These are phyloP conservation scores for Hyphantria cunea DNA, from an alignment of 1,140 invertebrate species.

Conservation along the genomic window DNA sequence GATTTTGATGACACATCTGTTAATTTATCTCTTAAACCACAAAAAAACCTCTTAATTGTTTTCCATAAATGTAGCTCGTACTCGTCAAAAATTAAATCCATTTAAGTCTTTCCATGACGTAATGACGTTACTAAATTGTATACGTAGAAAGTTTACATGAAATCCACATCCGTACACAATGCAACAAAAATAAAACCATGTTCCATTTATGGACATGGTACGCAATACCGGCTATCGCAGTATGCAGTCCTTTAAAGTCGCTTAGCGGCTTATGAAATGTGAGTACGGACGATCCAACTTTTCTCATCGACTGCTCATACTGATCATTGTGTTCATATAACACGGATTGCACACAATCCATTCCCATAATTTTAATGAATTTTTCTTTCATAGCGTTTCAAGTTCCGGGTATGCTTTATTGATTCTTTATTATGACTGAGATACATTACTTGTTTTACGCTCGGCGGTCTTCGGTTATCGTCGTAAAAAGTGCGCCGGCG, in stretches of 20 bases:
- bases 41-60: conserved; percentile 16
- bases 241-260: conserved; percentile 67
- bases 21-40: no score
- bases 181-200: conserved; percentile 62
- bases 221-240: conserved; percentile 57
- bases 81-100: conserved; percentile 25
- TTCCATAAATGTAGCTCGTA: conserved; percentile 19
- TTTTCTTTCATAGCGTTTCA: conserved; percentile 44
- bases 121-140: conserved; percentile 18
- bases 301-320: conserved; percentile 57
- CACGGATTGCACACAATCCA: conserved; percentile 7
- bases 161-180: conserved; percentile 47
- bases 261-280: conserved; percentile 72
- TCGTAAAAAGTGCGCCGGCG: conserved; percentile 23
- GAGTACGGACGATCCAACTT: conserved; percentile 53
- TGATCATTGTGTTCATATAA: conserved; percentile 42
- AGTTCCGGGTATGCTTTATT: conserved; percentile 31
- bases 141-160: conserved; percentile 61
- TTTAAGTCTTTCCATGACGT: conserved; percentile 29
- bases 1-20: no score
- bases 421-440: conserved; percentile 11
- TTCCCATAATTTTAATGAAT: conserved; percentile 41
- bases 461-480: conserved; percentile 1
- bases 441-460: conserved; percentile 29
- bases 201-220: conserved; percentile 55